Evolutionary conservation across 2,888 invertebrate species (phyloP).

Genomic region (Trachelus troglodyta): DNA sequence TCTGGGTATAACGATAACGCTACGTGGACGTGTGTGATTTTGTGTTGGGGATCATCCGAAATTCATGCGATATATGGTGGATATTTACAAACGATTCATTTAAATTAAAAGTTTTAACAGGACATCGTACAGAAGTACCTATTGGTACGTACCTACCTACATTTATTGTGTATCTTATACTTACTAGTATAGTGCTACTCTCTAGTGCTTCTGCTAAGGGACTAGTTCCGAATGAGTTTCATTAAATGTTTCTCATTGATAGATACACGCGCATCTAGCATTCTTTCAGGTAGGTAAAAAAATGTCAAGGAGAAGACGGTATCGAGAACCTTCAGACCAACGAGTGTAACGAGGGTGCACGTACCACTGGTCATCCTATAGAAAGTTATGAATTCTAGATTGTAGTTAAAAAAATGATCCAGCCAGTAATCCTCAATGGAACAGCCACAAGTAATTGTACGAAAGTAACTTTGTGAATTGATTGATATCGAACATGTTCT

Average conservation of each 20-base stretch:
- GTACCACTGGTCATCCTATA: background rate
- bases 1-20: background rate
- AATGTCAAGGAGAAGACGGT: background rate
- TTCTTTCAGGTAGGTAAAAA: background rate
- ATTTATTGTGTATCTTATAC: conserved; percentile 8
- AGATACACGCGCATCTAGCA: background rate
- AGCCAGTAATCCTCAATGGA: background rate
- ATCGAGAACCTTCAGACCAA: background rate
- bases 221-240: conserved; percentile 33
- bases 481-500: background rate
- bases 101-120: conserved; percentile 52
- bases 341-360: background rate
- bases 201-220: conserved; percentile 23
- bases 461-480: background rate
- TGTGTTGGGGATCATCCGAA: background rate
- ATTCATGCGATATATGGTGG: background rate
- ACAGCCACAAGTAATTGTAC: background rate
- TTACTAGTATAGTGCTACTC: conserved; percentile 14
- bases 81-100: conserved; percentile 56
- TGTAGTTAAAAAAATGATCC: background rate
- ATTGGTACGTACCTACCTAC: conserved; percentile 19
- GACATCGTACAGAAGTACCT: conserved; percentile 20
- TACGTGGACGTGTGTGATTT: background rate
- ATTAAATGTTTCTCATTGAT: background rate
- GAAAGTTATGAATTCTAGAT: background rate